Evolutionary conservation across 2,888 invertebrate species (phyloP).

Genomic region (Pseudococcus longispinus): DNA sequence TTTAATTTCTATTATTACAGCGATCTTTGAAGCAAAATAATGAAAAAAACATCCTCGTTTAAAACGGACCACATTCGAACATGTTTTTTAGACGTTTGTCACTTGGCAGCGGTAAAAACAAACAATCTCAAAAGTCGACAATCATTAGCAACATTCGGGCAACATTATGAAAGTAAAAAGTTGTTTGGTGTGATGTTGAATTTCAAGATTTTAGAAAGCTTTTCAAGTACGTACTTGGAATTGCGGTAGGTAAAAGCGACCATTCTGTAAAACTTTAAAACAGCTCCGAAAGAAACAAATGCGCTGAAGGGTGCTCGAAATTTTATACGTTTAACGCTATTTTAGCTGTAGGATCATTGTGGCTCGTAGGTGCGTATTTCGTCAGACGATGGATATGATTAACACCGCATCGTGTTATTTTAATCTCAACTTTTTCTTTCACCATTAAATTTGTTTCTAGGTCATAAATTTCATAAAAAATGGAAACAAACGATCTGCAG

Average conservation of each 20-base stretch:
- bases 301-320: constrained; percentile 8
- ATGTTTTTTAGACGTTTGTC: background rate
- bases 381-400: background rate
- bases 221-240: constrained; percentile 12
- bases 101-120: background rate
- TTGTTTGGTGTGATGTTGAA: background rate
- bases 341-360: background rate
- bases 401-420: background rate
- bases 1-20: too few relatives aligned
- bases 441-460: too few relatives aligned
- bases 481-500: background rate
- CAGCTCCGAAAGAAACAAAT: background rate
- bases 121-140: background rate
- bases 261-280: background rate
- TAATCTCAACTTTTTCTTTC: too few relatives aligned
- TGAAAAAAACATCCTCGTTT: background rate
- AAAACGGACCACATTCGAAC: background rate
- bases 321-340: background rate
- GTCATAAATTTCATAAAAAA: background rate
- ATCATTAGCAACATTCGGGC: constrained; percentile 25
- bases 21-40: too few relatives aligned
- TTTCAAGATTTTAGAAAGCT: constrained; percentile 37
- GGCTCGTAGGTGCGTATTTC: background rate
- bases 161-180: constrained; percentile 18
- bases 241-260: background rate